Evolutionary conservation across 2,797 vertebrate genomes (phyloP).

Genomic region (Dendrocincla tyrannina): DNA sequence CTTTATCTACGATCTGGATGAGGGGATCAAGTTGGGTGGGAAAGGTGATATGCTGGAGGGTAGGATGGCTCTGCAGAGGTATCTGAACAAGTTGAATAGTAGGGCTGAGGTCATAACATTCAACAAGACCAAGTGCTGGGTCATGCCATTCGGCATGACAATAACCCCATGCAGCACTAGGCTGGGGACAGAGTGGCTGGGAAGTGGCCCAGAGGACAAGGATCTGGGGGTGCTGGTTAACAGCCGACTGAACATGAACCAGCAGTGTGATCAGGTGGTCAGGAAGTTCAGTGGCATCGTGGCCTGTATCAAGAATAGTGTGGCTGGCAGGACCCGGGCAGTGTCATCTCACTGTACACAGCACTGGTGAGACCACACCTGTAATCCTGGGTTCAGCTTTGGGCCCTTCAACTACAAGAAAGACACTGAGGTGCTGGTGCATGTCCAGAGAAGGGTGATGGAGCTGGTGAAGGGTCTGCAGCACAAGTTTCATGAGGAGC

Average conservation of each 20-base stretch:
- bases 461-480: not conserved
- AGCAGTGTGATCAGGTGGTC: not conserved
- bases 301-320: not conserved
- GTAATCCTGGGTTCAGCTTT: not conserved
- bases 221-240: fast-evolving
- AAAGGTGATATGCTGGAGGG: not conserved
- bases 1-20: not conserved
- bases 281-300: not conserved
- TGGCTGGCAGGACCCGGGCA: not conserved
- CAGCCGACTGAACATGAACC: not conserved
- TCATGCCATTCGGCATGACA: not conserved
- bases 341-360: not conserved
- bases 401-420: not conserved
- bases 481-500: not conserved
- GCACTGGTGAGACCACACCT: not conserved
- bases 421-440: not conserved
- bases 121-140: not conserved
- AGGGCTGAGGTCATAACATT: fast-evolving
- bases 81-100: not conserved
- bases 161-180: no score
- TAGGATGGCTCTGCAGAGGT: not conserved
- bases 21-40: not conserved
- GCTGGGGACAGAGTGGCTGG: not conserved
- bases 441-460: fast-evolving
- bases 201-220: not conserved